Conservation (phyloP, 2,113 vertebrate genomes). For the Cisticola juncidis region DNA sequence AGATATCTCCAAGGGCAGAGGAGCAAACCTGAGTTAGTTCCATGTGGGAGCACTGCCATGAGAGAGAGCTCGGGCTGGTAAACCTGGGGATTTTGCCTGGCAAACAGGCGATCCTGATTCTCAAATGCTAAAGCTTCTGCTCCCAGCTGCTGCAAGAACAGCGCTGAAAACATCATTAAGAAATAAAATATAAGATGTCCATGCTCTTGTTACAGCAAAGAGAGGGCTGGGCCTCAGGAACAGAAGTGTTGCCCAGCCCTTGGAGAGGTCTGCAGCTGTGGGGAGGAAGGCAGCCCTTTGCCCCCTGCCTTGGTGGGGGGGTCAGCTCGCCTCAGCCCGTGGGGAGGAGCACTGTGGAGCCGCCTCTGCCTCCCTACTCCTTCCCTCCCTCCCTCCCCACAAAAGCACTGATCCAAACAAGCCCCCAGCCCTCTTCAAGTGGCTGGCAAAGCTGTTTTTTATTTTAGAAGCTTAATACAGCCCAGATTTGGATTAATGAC, state of each 20-base stretch:
- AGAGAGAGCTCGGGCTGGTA: not conserved
- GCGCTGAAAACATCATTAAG: accelerated
- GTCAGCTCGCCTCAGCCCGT: not conserved
- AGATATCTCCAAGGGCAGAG: not conserved
- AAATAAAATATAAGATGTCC: not conserved
- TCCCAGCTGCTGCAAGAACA: not conserved
- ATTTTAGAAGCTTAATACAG: conserved; percentile 71
- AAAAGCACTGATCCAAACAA: not conserved
- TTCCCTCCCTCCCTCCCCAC: not conserved
- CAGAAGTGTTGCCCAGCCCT: not conserved
- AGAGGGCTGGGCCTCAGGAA: not conserved
- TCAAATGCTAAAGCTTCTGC: not conserved
- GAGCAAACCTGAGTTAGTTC: not conserved
- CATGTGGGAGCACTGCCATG: not conserved
- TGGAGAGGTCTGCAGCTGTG: not conserved
- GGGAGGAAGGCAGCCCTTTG: not conserved
- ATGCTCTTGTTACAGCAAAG: not conserved
- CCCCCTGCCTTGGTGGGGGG: not conserved
- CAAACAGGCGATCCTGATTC: accelerated
- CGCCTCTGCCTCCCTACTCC: not conserved
- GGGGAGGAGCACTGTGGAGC: not conserved
- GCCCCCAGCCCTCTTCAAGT: conserved; percentile 33
- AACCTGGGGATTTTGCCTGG: not conserved
- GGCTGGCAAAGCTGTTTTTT: conserved; percentile 68
- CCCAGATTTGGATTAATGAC: conserved; percentile 59